Percentiles rank a stretch among this genome's conserved stretches.
phyloP scores from a whole-genome alignment of 1,140 invertebrate species.

The Metopolophium dirhodum region DNA sequence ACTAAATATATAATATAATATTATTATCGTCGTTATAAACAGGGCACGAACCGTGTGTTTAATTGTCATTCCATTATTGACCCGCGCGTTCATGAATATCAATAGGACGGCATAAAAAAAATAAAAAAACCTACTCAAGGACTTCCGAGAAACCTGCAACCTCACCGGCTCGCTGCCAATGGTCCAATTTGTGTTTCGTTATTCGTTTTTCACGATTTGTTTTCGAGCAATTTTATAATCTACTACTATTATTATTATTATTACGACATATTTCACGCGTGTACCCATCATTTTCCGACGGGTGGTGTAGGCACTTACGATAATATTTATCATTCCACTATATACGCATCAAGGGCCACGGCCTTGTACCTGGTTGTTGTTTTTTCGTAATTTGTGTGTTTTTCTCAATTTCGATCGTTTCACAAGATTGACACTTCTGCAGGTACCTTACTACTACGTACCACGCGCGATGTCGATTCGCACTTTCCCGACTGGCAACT shows the following conservation, averaged over 20 bases:
- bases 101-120: not conserved
- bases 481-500: not conserved
- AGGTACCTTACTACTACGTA: not conserved
- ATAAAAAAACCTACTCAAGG: constrained; percentile 21
- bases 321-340: not conserved
- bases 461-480: too few relatives aligned
- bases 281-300: not conserved
- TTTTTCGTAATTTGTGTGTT: not conserved
- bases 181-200: not conserved
- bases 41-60: constrained; percentile 23
- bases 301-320: not conserved
- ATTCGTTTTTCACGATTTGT: not conserved
- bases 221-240: not conserved
- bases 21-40: constrained; percentile 7
- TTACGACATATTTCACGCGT: not conserved
- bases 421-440: not conserved
- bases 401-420: not conserved
- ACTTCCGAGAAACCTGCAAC: not conserved
- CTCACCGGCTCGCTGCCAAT: not conserved
- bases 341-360: not conserved
- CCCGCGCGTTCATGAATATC: constrained; percentile 39
- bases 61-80: constrained; percentile 38
- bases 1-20: constrained; percentile 28
- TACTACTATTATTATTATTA: not conserved
- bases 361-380: not conserved